Base-by-base conservation (phyloP, 2,888 invertebrate genomes). In the Allolobophora icterica region DNA sequence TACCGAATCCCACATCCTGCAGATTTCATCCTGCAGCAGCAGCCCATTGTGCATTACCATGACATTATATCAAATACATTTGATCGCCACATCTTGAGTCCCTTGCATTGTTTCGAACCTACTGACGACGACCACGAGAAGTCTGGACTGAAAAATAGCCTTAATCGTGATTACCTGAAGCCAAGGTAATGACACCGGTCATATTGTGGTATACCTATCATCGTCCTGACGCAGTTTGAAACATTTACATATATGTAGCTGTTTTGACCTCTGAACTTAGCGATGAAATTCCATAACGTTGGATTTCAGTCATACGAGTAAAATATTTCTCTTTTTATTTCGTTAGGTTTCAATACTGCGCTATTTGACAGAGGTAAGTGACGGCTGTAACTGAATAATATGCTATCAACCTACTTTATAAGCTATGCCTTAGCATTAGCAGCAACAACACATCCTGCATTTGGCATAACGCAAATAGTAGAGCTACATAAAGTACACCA, bases 281-380 rank as follows among this genome's bases (percentile, higher is more conserved):
- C 52, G 24, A 24, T 52, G 21, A 71, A 71, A 71, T 4, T 71
- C n/a, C 8, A n/a, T n/a, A 11, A n/a, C 71, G 11, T n/a, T 71
- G 13, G 13, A 8, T n/a, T 71, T 71, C 30, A n/a, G n/a, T n/a
- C n/a, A 71, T 71, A n/a, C 71, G 11, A 71, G 8, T 71, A n/a
- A 71, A 6, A 8, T n/a, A 21, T 90, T 8, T 71, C 90, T 71
- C 24, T 45, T 90, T 87, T 87, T 87, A 35, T 35, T 87, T 87
- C 11, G 71, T 35, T 38, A 87, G 87, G 38, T 87, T 87, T 87
- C 87, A 87, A 87, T 24, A 87, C 87, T 87, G 87, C 87, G 34
- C 38, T 87, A 19, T 87, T 87, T 87, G 87, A 87, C 87, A 87
- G 87, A 87, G 87, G 87, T 87, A 35, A 87, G 38, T 87, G 38